Conservation (phyloP, 2,888 invertebrate species). For the Agonopterix heracliana region DNA sequence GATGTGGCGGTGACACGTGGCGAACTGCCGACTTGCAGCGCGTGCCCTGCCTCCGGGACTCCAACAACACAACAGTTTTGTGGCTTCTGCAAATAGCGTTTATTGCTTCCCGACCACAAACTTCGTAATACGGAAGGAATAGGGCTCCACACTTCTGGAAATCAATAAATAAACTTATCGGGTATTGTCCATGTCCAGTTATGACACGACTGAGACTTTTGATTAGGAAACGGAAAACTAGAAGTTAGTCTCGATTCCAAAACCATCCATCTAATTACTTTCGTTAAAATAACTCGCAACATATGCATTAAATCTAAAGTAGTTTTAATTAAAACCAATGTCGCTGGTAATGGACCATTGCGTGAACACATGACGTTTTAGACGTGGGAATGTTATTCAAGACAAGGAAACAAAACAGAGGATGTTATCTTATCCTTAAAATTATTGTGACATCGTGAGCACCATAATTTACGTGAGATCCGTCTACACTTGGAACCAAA, state of each 20-base stretch:
- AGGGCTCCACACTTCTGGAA: constrained; percentile 22
- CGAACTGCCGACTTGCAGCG: constrained; percentile 7
- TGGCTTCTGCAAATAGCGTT: constrained; percentile 60
- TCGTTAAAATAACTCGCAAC: constrained; percentile 15
- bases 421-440: constrained; percentile 37
- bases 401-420: constrained; percentile 30
- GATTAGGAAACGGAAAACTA: no score
- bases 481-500: no score
- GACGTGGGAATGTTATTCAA: constrained; percentile 54
- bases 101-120: constrained; percentile 39
- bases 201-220: no score
- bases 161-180: constrained; percentile 20
- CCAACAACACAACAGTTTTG: constrained; percentile 33
- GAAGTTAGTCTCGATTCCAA: no score
- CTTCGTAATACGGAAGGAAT: constrained; percentile 32
- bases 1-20: constrained; percentile 28
- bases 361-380: constrained; percentile 47
- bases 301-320: constrained; percentile 45
- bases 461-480: no score
- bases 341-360: constrained; percentile 46
- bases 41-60: neutral
- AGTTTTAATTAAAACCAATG: constrained; percentile 30
- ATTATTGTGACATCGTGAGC: constrained; percentile 31
- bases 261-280: no score
- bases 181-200: no score